Percentiles rank a stretch among this genome's conserved stretches.
Evolutionary conservation across 2,113 vertebrate species (phyloP).

Genomic region (Pelecanoides urinatrix): DNA sequence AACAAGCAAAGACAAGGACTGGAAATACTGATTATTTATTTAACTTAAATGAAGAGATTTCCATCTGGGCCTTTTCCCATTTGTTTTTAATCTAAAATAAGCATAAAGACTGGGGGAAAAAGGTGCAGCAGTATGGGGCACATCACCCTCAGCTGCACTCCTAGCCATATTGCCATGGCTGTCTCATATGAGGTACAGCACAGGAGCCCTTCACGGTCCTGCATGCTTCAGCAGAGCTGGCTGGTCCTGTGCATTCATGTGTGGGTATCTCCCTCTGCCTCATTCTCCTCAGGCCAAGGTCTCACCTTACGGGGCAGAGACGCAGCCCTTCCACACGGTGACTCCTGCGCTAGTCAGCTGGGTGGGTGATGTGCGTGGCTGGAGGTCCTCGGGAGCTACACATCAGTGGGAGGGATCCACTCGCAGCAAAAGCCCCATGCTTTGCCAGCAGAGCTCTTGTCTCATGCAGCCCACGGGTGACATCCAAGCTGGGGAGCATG

Average conservation of each 20-base stretch:
- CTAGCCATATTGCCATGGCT: not conserved
- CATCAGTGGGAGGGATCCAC: not conserved
- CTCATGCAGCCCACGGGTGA: not conserved
- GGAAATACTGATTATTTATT: not conserved
- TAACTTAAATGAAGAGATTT: not conserved
- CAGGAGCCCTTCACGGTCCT: not conserved
- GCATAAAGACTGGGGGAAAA: not conserved
- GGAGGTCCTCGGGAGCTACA: not conserved
- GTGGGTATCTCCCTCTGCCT: not conserved
- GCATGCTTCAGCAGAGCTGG: not conserved
- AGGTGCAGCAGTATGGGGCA: not conserved
- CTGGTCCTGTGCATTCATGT: not conserved
- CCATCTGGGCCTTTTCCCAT: not conserved
- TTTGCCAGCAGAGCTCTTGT: not conserved
- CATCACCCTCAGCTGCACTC: not conserved
- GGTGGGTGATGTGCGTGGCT: not conserved
- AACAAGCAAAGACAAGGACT: not conserved
- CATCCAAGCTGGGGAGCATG: not conserved
- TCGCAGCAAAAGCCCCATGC: not conserved
- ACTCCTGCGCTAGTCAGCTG: not conserved
- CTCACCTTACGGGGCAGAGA: not conserved
- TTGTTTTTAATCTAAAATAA: not conserved
- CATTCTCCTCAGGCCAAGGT: not conserved
- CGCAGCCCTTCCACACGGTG: not conserved
- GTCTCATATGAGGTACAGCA: not conserved